Evolutionary conservation across 2,113 vertebrate genomes (phyloP).

Genomic region (Scophthalmus maximus): DNA sequence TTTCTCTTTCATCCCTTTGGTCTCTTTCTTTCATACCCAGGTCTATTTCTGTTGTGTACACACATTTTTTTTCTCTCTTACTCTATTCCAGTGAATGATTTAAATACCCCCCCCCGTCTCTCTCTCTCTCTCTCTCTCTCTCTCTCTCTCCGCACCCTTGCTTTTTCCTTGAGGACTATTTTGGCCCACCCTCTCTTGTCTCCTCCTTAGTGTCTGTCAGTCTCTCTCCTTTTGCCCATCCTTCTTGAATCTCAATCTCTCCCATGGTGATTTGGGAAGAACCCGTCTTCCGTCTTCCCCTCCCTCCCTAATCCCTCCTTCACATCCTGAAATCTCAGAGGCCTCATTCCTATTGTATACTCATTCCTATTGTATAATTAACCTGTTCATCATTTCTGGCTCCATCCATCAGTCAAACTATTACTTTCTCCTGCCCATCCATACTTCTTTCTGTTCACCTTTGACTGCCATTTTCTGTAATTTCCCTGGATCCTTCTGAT

Average conservation of each 20-base stretch:
- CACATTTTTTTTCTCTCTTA: constrained; percentile 15
- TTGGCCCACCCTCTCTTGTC: constrained; percentile 2
- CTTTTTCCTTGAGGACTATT: constrained; percentile 32
- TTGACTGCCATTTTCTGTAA: constrained; percentile 2
- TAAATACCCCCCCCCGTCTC: constrained; percentile 33
- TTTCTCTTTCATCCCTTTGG: constrained; percentile 3
- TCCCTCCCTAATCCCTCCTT: constrained; percentile 17
- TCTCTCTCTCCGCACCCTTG: not conserved
- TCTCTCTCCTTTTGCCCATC: constrained; percentile 44
- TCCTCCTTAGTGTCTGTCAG: constrained; percentile 31
- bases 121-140: too few species aligned
- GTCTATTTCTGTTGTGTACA: constrained; percentile 33
- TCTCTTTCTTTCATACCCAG: constrained; percentile 8
- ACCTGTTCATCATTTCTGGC: constrained; percentile 17
- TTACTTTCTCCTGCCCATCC: constrained; percentile 25
- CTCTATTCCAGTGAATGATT: constrained; percentile 35
- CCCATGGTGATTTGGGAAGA: constrained; percentile 47
- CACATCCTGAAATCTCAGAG: constrained; percentile 36
- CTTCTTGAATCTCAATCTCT: constrained; percentile 61
- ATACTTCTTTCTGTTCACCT: constrained; percentile 15
- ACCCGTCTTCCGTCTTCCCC: constrained; percentile 28
- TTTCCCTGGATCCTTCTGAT: constrained; percentile 34
- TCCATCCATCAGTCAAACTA: constrained; percentile 41
- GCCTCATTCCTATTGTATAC: constrained; percentile 30
- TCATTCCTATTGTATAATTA: constrained; percentile 37